Evolutionary conservation across 2,797 vertebrate species (phyloP).

Genomic region (Smutsia temminckii): DNA sequence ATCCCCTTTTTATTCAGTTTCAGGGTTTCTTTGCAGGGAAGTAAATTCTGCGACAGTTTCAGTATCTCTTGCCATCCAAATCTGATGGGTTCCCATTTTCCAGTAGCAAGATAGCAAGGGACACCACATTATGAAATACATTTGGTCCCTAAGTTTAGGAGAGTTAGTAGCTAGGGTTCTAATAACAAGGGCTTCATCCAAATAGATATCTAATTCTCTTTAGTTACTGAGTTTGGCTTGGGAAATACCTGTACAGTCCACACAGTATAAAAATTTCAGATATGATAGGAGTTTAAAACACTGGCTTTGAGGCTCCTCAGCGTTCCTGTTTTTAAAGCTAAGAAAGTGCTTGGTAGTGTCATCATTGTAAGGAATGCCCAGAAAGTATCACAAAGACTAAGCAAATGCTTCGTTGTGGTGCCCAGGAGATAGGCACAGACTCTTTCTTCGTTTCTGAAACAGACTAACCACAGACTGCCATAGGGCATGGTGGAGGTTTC

Average conservation of each 20-base stretch:
- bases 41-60: not conserved
- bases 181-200: not conserved
- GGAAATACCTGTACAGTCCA: not conserved
- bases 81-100: not conserved
- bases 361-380: not conserved
- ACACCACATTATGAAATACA: not conserved
- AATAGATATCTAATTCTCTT: not conserved
- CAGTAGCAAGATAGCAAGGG: not conserved
- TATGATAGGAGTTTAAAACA: not conserved
- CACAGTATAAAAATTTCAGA: not conserved
- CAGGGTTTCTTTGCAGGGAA: not conserved
- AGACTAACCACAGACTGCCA: not conserved
- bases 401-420: not conserved
- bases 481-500: not conserved
- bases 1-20: not conserved
- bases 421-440: not conserved
- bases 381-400: conserved; percentile 29
- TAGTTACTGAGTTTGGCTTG: conserved; percentile 18
- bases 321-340: conserved; percentile 6
- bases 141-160: not conserved
- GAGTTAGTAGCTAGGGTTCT: not conserved
- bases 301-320: not conserved
- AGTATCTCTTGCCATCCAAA: not conserved
- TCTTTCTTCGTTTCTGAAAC: not conserved
- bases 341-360: not conserved